A percentile compares a stretch with the other conserved stretches of the same genome.
Conservation (phyloP, 2,797 vertebrate genomes). For the Channa striata region DNA sequence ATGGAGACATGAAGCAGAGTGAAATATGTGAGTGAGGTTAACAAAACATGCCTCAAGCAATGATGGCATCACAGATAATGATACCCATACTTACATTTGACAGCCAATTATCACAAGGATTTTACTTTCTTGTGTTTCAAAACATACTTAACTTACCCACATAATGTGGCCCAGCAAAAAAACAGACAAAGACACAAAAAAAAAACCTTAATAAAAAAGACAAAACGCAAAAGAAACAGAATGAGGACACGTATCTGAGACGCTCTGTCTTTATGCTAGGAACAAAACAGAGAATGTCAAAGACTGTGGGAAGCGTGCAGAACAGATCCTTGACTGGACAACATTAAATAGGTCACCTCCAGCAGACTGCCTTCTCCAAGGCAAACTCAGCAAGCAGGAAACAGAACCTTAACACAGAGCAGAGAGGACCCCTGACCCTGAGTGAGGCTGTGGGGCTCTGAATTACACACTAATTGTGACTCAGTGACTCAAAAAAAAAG, state of each 20-base stretch:
- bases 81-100: constrained; percentile 21
- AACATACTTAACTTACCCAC: constrained; percentile 18
- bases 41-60: constrained; percentile 36
- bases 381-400: constrained; percentile 60
- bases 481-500: constrained; percentile 7
- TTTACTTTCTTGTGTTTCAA: neutral
- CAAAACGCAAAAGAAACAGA: neutral
- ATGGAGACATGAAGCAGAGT: constrained; percentile 1
- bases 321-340: constrained; percentile 37
- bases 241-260: constrained; percentile 6
- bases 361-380: constrained; percentile 77
- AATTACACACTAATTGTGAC: constrained; percentile 17
- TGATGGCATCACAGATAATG: constrained; percentile 9
- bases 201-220: constrained; percentile 20
- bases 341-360: constrained; percentile 83
- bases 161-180: constrained; percentile 6
- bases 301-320: constrained; percentile 53
- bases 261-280: constrained; percentile 26
- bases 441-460: constrained; percentile 25
- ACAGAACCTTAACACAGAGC: constrained; percentile 45
- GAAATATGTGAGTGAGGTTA: constrained; percentile 24
- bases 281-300: constrained; percentile 48
- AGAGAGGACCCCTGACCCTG: constrained; percentile 42
- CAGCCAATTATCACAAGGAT: constrained; percentile 23
- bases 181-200: constrained; percentile 10